Base-by-base conservation (phyloP, 2,113 vertebrate genomes). In the Calyptommatus sinebrachiatus region DNA sequence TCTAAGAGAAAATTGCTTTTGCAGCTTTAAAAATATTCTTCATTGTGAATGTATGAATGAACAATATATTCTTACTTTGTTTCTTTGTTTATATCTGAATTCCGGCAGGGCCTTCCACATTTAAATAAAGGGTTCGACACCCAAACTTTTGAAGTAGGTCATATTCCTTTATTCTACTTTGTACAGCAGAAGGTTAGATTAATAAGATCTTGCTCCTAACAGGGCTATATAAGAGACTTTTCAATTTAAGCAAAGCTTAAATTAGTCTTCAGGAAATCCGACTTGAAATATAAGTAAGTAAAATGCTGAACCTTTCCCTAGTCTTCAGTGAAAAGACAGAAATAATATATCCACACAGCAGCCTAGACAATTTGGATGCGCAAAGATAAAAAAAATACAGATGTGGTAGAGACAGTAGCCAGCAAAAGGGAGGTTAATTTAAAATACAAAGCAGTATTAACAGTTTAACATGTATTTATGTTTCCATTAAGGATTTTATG, bases 401-500 rank as follows among this genome's bases (percentile, higher is more conserved):
- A 60, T 28, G 46, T n/a, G 31, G 10, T 48, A 22, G 50, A 53
- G 57, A 21, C 29, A 63, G 31, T 63, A 50, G 65, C 29, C 70
- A 73, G 29, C 28, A 29, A 41, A 78, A 0, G 1, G 14, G 0
- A 81, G 85, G 9, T 71, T 79, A 9, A 73, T 76, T 77, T 86
- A 71, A 50, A 81, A 41, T 79, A 57, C 4, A 77, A 41, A 86
- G 65, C 65, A 78, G 85, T 57, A 84, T 66, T n/a, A 92, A 77
- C 26, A 46, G 62, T 73, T 63, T 86, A 80, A 92, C 12, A 86
- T 74, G 70, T 63, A 87, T 82, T 87, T 91, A 68, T 73, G 41
- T 83, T 91, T 88, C 75, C 86, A 84, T 20, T 81, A 83, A 81
- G 57, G 66, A 12, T 90, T 91, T 89, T 72, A 79, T 26, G 29